phyloP scores from a whole-genome alignment of 1,140 invertebrate species.

The Euglossa dilemma region DNA sequence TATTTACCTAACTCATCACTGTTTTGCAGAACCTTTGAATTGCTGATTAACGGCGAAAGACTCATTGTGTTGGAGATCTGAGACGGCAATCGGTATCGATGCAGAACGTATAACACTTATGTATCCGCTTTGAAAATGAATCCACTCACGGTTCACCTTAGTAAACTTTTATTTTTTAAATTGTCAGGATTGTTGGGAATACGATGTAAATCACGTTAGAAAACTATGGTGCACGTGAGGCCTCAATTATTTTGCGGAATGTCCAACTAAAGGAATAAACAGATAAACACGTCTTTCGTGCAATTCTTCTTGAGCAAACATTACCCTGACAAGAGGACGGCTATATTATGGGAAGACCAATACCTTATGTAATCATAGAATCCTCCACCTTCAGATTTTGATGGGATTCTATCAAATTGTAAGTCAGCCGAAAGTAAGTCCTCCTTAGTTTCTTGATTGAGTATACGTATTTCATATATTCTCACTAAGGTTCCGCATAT shows the following conservation, averaged over 20 bases:
- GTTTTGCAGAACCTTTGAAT: slow-evolving; percentile 48
- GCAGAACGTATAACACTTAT: background rate
- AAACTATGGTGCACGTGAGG: background rate
- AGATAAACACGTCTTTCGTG: background rate
- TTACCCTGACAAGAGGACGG: background rate
- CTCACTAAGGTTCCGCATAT: background rate
- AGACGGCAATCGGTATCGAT: slow-evolving; percentile 54
- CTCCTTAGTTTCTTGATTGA: background rate
- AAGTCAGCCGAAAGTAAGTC: background rate
- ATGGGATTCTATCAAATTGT: background rate
- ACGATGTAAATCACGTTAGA: background rate
- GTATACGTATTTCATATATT: too few species aligned
- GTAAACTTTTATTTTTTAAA: background rate
- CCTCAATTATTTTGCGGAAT: background rate
- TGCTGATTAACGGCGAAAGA: slow-evolving; percentile 57
- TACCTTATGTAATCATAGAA: slow-evolving; percentile 8
- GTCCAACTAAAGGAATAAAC: background rate
- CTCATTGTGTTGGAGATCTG: slow-evolving; percentile 55
- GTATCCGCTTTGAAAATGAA: slow-evolving; percentile 20
- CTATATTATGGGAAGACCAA: background rate
- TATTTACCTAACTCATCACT: slow-evolving; percentile 61
- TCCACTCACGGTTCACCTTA: slow-evolving; percentile 57
- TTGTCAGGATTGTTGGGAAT: background rate
- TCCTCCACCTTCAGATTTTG: slow-evolving; percentile 12
- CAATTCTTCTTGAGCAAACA: background rate